Conservation (phyloP, 1,140 invertebrate species). For the Heliconius congener region DNA sequence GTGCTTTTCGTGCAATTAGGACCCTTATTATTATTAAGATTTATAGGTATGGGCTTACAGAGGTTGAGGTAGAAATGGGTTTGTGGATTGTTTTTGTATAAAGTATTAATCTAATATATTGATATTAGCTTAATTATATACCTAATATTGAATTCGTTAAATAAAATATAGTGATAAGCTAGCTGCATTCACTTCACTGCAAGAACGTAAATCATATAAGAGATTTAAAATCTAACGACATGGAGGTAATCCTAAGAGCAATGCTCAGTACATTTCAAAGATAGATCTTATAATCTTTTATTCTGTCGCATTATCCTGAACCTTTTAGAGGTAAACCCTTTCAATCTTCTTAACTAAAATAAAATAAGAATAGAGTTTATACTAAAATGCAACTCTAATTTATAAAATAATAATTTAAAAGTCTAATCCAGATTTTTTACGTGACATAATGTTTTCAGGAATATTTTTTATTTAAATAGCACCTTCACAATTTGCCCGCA, state of each 20-base stretch:
- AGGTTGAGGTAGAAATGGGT: neutral
- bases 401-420: neutral
- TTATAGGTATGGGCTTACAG: conserved; percentile 13
- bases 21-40: conserved; percentile 33
- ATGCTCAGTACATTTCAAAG: conserved; percentile 20
- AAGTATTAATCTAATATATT: neutral
- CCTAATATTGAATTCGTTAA: too few species aligned
- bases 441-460: neutral
- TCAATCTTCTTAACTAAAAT: neutral
- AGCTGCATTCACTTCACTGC: neutral
- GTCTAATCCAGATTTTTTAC: neutral
- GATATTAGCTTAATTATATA: too few species aligned
- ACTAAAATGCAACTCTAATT: neutral
- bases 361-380: neutral
- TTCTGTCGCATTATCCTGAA: conserved; percentile 18
- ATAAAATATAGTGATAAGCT: neutral
- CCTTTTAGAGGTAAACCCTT: conserved; percentile 16
- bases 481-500: too few species aligned
- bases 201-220: conserved; percentile 4
- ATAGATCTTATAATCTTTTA: conserved; percentile 30
- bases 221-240: conserved; percentile 1
- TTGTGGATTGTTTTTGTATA: neutral
- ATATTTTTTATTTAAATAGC: neutral
- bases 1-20: conserved; percentile 26
- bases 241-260: conserved; percentile 25